Percentiles rank a stretch among this genome's conserved stretches.
phyloP scores from a whole-genome alignment of 2,113 vertebrate genomes.

The Caretta caretta region DNA sequence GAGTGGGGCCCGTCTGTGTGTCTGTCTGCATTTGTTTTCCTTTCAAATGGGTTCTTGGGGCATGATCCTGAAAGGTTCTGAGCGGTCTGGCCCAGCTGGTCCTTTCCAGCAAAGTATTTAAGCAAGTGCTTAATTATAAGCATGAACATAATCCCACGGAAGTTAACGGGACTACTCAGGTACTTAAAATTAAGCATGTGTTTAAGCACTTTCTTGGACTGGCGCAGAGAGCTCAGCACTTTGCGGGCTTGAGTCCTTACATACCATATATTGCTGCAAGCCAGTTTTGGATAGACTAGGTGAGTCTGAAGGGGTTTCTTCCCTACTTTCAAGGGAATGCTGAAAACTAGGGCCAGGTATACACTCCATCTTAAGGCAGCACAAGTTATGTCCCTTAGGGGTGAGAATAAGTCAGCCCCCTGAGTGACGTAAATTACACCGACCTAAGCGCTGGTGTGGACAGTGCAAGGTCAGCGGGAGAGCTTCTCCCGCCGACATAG shows the following conservation, averaged over 20 bases:
- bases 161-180: background rate
- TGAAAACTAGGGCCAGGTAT: background rate
- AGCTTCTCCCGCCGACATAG: background rate
- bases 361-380: background rate
- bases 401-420: no score
- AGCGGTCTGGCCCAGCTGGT: background rate
- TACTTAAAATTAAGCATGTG: background rate
- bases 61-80: background rate
- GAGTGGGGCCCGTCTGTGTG: background rate
- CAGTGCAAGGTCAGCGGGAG: background rate
- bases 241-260: background rate
- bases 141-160: background rate
- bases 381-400: background rate
- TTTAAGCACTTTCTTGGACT: background rate
- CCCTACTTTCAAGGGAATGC: background rate
- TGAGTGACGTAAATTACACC: background rate
- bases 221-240: background rate
- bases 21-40: rapidly evolving
- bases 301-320: background rate
- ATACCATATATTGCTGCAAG: background rate
- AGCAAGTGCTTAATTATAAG: background rate
- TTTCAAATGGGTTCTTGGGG: rapidly evolving
- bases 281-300: no score
- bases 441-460: background rate
- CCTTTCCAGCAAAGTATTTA: rapidly evolving